Percentiles rank a stretch among this genome's conserved stretches.
phyloP scores from a whole-genome alignment of 2,113 vertebrate genomes.

The Brevimyrus niger region DNA sequence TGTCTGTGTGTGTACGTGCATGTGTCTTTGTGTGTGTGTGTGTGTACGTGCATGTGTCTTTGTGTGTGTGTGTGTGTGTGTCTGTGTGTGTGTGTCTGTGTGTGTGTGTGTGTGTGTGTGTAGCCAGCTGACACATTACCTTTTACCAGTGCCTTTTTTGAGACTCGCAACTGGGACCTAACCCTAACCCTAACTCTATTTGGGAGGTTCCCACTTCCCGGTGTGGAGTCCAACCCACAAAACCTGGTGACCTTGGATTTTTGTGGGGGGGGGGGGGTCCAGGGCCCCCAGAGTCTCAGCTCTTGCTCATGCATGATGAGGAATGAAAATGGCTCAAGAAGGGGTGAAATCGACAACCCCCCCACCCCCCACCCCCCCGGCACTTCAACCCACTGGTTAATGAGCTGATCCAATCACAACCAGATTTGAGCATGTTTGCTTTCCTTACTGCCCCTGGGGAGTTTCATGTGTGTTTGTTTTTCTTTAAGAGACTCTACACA shows the following conservation, averaged over 20 bases:
- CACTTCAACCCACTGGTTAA: background rate
- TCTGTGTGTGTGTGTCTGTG: background rate
- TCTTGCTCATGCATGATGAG: background rate
- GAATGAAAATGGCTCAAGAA: background rate
- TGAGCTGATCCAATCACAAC: slow-evolving; percentile 5
- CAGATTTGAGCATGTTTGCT: background rate
- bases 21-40: too few relatives aligned
- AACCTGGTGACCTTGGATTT: background rate
- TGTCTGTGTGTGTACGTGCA: too few relatives aligned
- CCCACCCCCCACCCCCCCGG: background rate
- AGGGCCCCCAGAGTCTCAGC: slow-evolving; percentile 6
- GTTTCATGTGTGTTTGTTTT: background rate
- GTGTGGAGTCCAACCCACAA: slow-evolving; percentile 23
- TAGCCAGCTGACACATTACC: background rate
- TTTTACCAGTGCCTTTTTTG: background rate
- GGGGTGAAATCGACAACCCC: background rate
- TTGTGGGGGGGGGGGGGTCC: background rate
- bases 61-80: background rate
- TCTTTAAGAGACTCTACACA: background rate
- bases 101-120: background rate
- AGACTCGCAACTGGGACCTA: slow-evolving; percentile 31
- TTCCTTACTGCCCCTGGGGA: background rate
- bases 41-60: too few relatives aligned
- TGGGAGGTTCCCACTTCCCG: slow-evolving; percentile 36
- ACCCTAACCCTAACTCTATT: too few relatives aligned